Base-by-base conservation (phyloP, 2,113 vertebrate species). In the Rana temporaria region DNA sequence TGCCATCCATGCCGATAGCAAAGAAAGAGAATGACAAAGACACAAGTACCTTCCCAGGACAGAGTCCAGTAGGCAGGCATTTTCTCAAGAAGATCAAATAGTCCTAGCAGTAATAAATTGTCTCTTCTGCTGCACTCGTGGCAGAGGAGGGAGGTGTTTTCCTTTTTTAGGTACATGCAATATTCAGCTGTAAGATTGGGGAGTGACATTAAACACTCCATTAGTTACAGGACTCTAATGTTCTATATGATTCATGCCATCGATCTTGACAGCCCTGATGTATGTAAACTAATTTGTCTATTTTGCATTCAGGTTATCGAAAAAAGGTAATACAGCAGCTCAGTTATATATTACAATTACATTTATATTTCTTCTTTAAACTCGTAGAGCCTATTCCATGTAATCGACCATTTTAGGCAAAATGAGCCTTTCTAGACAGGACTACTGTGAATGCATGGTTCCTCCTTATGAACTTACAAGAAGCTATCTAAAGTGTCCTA, bases 181-280 rank as follows among this genome's bases (percentile, higher is more conserved):
- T 73, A 74, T 82, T 55, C 69, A 59, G 26, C 19, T 20, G 20
- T 52, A 22, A 73, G 69, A 72, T 19, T 20, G 48, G n/a, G 26
- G 19, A 34, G 6, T 15, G 14, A 8, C 19, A 30, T 34, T 48
- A 64, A 34, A 30, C 60, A 20, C 19, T 77, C 70, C 78, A 85
- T 82, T 71, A 84, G 85, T 79, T 60, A 89, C 77, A 86, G 83
- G 66, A 75, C 88, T 73, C 69, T 52, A 82, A 11, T 66, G 42
- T 12, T 19, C 59, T 24, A 48, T 18, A 20, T 60, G 17, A 4
- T 75, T 59, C 15, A 22, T 42, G 20, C 57, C 22, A 15, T 34
- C 19, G 16, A 34, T 42, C 26, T 2, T 57, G 18, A 19, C 16
- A 7, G 22, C 22, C 16, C 2, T 7, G 2, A 30, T 22, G 0